Conservation (phyloP, 2,888 invertebrate genomes). For the Catocala sponsa region DNA sequence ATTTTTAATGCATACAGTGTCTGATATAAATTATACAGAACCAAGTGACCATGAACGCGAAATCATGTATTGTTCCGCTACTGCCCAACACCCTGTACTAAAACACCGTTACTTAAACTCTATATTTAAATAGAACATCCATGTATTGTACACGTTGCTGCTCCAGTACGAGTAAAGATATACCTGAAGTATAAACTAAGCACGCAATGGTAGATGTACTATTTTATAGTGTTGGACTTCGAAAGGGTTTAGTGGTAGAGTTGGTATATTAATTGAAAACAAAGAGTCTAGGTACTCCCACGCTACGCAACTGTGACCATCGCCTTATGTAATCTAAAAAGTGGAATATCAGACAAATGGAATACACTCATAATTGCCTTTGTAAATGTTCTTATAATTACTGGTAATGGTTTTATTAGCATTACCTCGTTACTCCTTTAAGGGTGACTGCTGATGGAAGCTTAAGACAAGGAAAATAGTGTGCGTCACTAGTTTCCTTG, state of each 20-base stretch:
- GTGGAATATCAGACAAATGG: constrained; percentile 38
- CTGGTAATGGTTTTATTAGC: not conserved
- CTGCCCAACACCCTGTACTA: constrained; percentile 41
- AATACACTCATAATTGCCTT: constrained; percentile 13
- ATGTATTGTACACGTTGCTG: constrained; percentile 21
- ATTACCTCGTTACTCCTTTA: not conserved
- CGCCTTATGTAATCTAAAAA: constrained; percentile 55
- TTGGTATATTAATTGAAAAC: constrained; percentile 51
- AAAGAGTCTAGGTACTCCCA: constrained; percentile 58
- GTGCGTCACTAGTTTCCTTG: too few relatives aligned
- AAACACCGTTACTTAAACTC: constrained; percentile 13
- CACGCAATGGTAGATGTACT: constrained; percentile 7
- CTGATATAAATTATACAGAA: constrained; percentile 36
- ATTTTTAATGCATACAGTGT: constrained; percentile 5
- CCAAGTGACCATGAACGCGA: constrained; percentile 52
- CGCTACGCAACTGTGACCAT: constrained; percentile 70
- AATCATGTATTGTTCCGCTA: constrained; percentile 51
- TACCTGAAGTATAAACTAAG: not conserved
- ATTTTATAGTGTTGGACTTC: fast-evolving
- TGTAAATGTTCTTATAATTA: not conserved
- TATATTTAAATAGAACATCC: constrained; percentile 21
- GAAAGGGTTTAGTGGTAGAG: constrained; percentile 11
- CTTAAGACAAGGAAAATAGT: too few relatives aligned
- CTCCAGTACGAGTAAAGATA: not conserved
- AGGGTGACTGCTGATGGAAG: not conserved